Evolutionary conservation across 92 coral and sea anemone species (phyloP).

Genomic region (Porites cylindrica): DNA sequence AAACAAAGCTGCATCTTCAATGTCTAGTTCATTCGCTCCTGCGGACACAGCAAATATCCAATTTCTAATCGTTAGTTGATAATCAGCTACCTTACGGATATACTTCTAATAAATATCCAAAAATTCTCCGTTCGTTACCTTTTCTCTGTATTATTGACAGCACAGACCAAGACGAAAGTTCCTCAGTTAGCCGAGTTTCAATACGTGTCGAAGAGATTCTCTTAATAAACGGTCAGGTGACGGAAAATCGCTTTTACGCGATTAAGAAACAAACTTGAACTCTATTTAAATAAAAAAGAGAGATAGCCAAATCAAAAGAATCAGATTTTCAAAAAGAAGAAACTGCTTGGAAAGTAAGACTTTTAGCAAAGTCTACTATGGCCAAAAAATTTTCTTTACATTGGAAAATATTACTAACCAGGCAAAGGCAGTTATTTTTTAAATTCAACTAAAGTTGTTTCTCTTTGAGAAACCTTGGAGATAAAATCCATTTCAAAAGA

Average conservation of each 20-base stretch:
- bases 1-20: constrained; percentile 9
- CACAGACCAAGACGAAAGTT: neutral
- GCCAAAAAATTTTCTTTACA: neutral
- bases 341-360: neutral
- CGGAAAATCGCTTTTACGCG: neutral
- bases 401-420: neutral
- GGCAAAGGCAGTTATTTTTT: neutral
- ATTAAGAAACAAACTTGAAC: neutral
- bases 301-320: neutral
- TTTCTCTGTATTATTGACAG: neutral
- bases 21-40: neutral
- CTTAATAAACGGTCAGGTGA: neutral
- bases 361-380: neutral
- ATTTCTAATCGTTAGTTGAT: neutral
- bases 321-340: neutral
- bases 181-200: too few species aligned
- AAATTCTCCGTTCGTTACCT: neutral
- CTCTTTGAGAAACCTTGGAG: constrained; percentile 9
- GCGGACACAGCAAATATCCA: neutral
- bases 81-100: too few species aligned
- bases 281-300: neutral
- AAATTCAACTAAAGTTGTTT: neutral
- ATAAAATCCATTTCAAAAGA: constrained; percentile 30
- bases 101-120: neutral
- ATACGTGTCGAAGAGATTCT: neutral